Evolutionary conservation across 2,113 vertebrate species (phyloP).

Genomic region (Callipepla californica): DNA sequence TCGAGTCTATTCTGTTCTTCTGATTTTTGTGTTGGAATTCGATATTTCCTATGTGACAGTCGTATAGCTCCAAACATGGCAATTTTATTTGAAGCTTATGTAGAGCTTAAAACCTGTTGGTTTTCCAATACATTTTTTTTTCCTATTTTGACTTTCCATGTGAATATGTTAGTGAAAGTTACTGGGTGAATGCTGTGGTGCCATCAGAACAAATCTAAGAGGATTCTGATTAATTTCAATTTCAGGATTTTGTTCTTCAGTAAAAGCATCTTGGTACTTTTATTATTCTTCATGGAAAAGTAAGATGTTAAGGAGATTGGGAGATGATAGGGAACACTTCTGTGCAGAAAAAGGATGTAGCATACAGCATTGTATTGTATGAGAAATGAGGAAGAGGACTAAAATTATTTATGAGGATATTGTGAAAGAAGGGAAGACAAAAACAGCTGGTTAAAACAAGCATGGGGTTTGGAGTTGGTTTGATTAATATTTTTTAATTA

Average conservation of each 20-base stretch:
- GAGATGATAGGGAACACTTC: not conserved
- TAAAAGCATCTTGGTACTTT: not conserved
- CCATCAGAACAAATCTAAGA: not conserved
- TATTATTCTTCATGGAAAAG: not conserved
- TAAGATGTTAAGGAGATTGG: not conserved
- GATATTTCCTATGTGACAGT: not conserved
- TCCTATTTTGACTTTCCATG: not conserved
- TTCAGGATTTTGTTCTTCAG: not conserved
- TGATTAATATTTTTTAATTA: not conserved
- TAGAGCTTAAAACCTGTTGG: not conserved
- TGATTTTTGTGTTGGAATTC: not conserved
- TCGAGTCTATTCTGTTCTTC: not conserved
- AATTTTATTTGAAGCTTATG: not conserved
- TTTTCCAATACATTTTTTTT: not conserved
- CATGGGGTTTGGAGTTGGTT: not conserved
- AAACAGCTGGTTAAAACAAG: conserved; percentile 30
- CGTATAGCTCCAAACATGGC: not conserved
- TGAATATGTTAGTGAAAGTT: not conserved
- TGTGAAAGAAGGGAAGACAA: conserved; percentile 17
- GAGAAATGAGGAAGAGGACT: not conserved
- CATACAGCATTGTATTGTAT: not conserved
- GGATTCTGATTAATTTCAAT: not conserved
- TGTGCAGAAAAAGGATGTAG: not conserved
- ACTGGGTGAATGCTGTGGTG: conserved; percentile 5
- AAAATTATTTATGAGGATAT: not conserved